Base-by-base conservation (phyloP, 2,888 invertebrate species). In the Eugnorisma glareosa region DNA sequence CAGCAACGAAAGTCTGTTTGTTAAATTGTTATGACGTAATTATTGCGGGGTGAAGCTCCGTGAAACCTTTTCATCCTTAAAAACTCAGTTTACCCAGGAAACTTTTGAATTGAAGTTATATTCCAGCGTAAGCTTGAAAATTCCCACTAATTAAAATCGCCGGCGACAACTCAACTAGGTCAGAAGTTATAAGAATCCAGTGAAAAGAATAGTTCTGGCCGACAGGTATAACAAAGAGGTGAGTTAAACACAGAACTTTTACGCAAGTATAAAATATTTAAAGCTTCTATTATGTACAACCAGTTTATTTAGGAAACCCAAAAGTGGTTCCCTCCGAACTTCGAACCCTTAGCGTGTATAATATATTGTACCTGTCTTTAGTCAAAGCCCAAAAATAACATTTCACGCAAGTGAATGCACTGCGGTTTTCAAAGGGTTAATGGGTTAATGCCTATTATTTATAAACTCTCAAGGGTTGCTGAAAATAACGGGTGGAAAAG, bases 111-210 rank as follows among this genome's bases (percentile, higher is more conserved):
- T 84, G 77, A 79, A 82, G 82, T 83, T 86, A 83, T 81, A 64
- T 82, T 83, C 81, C 74, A 79, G 77, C 77, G 75, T 71, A 83
- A 80, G 82, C 78, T 82, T 81, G 75, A 67, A 86, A 84, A 82
- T 85, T 82, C 78, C 73, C 83, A 89, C 82, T 90, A 89, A 90
- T 91, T 90, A 90, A 89, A 89, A 86, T 81, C 71, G 66, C 79
- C 69, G 67, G 61, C 67, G 76, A 75, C 75, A 75, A 77, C 66
- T 28, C n/a, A 81, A 82, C 80, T 82, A 77, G 79, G 85, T 81
- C 79, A 73, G 79, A 76, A 80, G 77, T 43, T 68, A 67, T 69
- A 79, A 37, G 48, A 78, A 78, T 66, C 40, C 28, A 57, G 51
- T 79, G 81, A 78, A 82, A 73, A 79, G 73, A 81, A 81, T 66